A percentile compares a stretch with the other conserved stretches of the same genome.
Evolutionary conservation across 2,888 invertebrate genomes (phyloP).

Genomic region (Leptinotarsa rubiginosa): DNA sequence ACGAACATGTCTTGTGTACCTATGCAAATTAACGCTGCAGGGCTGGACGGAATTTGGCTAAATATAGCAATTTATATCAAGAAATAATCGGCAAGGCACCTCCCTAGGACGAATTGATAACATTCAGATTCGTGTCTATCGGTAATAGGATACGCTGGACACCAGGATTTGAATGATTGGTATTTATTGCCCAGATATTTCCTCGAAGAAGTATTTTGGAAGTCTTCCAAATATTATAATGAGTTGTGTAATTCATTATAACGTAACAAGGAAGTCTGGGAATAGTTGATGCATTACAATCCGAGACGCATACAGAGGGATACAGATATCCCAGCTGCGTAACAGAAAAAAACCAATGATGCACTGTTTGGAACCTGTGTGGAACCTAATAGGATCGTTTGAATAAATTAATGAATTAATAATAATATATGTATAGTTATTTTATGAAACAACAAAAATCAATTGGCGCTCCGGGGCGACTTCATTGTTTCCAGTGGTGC

Average conservation of each 20-base stretch:
- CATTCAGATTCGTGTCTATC: conserved; percentile 14
- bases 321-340: no score
- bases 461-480: no score
- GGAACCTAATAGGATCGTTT: no score
- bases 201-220: not conserved
- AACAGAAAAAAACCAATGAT: no score
- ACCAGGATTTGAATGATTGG: not conserved
- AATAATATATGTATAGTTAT: no score
- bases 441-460: no score
- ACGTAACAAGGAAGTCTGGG: not conserved
- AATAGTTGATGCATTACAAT: not conserved
- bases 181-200: conserved; percentile 1
- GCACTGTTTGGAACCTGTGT: no score
- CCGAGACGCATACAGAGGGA: not conserved
- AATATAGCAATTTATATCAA: conserved; percentile 19
- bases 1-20: conserved; percentile 22
- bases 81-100: conserved; percentile 5
- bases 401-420: no score
- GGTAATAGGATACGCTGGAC: not conserved
- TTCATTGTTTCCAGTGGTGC: no score
- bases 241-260: not conserved
- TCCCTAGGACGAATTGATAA: conserved; percentile 4
- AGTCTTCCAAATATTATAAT: conserved; percentile 1
- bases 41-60: conserved; percentile 13
- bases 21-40: conserved; percentile 23